Base-by-base conservation (phyloP, 2,797 vertebrate genomes). In the Borostomias antarcticus region DNA sequence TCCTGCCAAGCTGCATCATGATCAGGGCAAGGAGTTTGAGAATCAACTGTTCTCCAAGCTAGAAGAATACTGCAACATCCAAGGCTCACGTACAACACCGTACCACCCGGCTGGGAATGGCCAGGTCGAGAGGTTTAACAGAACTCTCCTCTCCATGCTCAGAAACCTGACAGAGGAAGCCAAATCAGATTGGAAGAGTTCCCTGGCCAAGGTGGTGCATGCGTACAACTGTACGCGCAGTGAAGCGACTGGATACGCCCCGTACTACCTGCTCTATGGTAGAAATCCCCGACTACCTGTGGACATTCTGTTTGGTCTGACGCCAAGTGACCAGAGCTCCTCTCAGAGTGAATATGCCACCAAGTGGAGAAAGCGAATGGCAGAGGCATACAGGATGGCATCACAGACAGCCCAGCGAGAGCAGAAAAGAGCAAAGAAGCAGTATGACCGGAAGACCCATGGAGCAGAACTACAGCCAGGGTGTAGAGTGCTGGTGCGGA, bases 221-320 rank as follows among this genome's bases (percentile, higher is more conserved):
- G 73, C 66, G 0, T 76, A 76, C n/a, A 78, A 76, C 5, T 71
- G 58, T n/a, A 77, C 62, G 1, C 35, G 32, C 4, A 69, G 28
- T 33, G 67, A 78, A 25, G 52, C 60, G 1, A 75, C 58, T 0
- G 69, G 62, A 3, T 78, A 45, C 45, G 23, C 68, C 1, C 77
- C 53, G 0, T 75, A 69, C 5, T 77, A 45, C 13, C 51, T 81
- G 0, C 15, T 79, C 0, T 79, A 56, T 2, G 58, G 62, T 1
- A 2, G 32, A 0, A 56, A 47, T 1, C 71, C 74, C 0, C 53
- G 68, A 9, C 37, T 79, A 2, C 70, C 68, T 0, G 50, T 71
- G 7, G 58, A 78, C 10, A 51, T 71, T 0, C 52, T 79, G 58
- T 81, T 81, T 4, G 51, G 37, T 13, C 9, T 68, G 0, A 23